Evolutionary conservation across 35 echinoderm and acorn worm genomes (phyloP).

Genomic region (Apostichopus californicus): DNA sequence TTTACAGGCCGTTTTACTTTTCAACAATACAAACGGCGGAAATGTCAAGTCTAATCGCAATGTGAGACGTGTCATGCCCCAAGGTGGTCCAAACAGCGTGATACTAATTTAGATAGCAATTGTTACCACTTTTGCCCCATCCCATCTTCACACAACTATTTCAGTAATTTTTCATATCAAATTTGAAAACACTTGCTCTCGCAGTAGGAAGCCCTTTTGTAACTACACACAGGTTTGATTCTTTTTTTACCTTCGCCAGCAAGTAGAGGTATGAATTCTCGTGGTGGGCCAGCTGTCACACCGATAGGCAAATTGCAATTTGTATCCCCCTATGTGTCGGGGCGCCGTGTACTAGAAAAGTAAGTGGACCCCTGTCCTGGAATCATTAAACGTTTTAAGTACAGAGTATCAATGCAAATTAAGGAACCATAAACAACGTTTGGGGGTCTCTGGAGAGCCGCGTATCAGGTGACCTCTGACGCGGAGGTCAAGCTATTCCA

Average conservation of each 20-base stretch:
- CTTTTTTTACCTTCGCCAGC: neutral
- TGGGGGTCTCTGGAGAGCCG: conserved; percentile 35
- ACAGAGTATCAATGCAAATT: conserved; percentile 52
- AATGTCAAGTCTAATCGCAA: conserved; percentile 59
- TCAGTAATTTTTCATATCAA: conserved; percentile 70
- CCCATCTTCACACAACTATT: conserved; percentile 62
- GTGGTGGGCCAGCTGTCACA: conserved; percentile 38
- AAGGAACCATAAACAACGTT: conserved; percentile 57
- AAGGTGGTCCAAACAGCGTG: conserved; percentile 43
- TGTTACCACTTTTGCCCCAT: conserved; percentile 56
- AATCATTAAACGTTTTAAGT: conserved; percentile 48
- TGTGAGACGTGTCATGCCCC: conserved; percentile 36
- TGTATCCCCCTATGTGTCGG: conserved; percentile 40
- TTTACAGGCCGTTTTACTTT: conserved; percentile 48
- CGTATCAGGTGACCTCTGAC: conserved; percentile 43
- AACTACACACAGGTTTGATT: conserved; percentile 26
- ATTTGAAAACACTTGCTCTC: conserved; percentile 64
- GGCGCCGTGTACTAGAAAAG: conserved; percentile 43
- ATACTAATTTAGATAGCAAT: conserved; percentile 62
- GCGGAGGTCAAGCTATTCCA: conserved; percentile 31
- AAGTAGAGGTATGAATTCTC: neutral
- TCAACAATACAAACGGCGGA: conserved; percentile 43
- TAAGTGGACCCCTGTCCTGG: conserved; percentile 54
- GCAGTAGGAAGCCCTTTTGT: conserved; percentile 38
- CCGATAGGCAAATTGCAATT: conserved; percentile 53